phyloP scores from a whole-genome alignment of 2,797 vertebrate genomes.

The Tympanoctomys barrerae region DNA sequence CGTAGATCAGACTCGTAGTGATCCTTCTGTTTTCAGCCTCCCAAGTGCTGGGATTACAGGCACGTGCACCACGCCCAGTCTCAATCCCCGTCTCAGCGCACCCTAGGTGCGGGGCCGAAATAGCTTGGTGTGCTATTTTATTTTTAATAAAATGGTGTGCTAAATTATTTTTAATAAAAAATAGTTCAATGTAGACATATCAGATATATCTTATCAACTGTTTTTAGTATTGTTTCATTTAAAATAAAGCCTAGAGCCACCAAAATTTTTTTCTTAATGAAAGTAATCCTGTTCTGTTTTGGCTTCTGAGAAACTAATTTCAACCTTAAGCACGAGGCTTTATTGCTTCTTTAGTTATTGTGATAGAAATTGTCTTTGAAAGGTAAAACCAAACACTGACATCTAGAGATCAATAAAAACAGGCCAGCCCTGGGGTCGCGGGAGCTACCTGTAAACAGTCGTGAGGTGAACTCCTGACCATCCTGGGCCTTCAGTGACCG shows the following conservation, averaged over 20 bases:
- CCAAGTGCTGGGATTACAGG: too few species aligned
- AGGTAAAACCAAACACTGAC: neutral
- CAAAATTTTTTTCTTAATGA: neutral
- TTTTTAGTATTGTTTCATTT: constrained; percentile 40
- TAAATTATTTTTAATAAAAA: constrained; percentile 38
- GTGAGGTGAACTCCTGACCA: neutral
- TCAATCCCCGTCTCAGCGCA: too few species aligned
- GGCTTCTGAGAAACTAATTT: constrained; percentile 34
- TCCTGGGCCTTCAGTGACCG: too few species aligned
- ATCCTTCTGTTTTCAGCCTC: too few species aligned
- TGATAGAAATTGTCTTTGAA: constrained; percentile 53
- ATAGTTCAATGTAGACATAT: constrained; percentile 42
- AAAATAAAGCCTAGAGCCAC: constrained; percentile 1
- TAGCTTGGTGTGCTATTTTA: too few species aligned
- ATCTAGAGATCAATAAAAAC: neutral
- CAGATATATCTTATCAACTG: neutral
- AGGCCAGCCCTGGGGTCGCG: too few species aligned
- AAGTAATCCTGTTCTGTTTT: neutral
- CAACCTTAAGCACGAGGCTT: neutral
- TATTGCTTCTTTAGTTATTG: constrained; percentile 7
- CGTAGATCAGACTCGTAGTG: too few species aligned
- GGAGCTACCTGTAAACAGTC: neutral
- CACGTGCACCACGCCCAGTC: too few species aligned
- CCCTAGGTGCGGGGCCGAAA: too few species aligned
- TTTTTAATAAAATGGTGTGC: constrained; percentile 30